These are phyloP conservation scores for Euphonia xanthogaster DNA, from an alignment of 2,797 vertebrate species.

Conservation along the genomic window DNA sequence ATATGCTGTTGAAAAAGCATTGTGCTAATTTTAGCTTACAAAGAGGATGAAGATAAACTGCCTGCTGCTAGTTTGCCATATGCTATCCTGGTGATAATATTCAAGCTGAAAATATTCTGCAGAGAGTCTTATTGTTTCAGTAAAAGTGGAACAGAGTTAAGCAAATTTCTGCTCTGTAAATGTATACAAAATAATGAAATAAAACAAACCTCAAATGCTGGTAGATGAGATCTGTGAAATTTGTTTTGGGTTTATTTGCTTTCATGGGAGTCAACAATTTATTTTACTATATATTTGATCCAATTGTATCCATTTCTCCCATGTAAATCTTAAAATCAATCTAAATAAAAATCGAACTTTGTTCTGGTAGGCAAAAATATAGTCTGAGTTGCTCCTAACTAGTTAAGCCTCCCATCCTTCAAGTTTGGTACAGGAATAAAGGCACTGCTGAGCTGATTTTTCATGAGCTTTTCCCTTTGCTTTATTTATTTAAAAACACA, in stretches of 20 bases:
- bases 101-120: conserved; percentile 86
- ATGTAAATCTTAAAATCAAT: conserved; percentile 87
- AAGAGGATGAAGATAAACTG: conserved; percentile 99
- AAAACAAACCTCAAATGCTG: conserved; percentile 76
- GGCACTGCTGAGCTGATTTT: conserved; percentile 79
- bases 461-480: conserved; percentile 77
- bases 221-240: conserved; percentile 78
- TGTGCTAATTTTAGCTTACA: conserved; percentile 98
- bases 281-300: conserved; percentile 83
- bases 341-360: conserved; percentile 83
- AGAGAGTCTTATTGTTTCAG: conserved; percentile 78
- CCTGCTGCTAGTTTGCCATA: conserved; percentile 93
- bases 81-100: conserved; percentile 90
- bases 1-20: conserved; percentile 83
- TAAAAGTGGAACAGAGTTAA: conserved; percentile 62
- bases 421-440: conserved; percentile 65
- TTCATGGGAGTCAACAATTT: conserved; percentile 80
- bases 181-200: conserved; percentile 77
- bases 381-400: conserved; percentile 61
- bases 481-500: conserved; percentile 60
- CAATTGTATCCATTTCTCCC: conserved; percentile 83
- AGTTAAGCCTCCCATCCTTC: conserved; percentile 60
- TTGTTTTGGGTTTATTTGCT: conserved; percentile 78
- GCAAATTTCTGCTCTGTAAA: conserved; percentile 69
- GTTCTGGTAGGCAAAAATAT: conserved; percentile 68